Conservation (phyloP, 1,140 invertebrate genomes). For the Zaprionus davidi region DNA sequence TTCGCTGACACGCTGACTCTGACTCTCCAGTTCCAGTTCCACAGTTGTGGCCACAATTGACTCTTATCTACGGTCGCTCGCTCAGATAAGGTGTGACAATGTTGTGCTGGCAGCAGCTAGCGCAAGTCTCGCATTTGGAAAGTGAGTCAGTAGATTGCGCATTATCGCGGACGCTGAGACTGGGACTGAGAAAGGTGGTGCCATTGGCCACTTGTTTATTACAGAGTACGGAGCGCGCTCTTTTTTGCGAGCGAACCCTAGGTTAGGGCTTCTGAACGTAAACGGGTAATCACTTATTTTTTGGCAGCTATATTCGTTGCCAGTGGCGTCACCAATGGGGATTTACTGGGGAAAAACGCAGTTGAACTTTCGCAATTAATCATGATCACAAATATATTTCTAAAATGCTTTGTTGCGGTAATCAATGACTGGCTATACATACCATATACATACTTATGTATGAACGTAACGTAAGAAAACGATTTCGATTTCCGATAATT, state of each 20-base stretch:
- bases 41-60: constrained; percentile 1
- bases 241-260: constrained; percentile 16
- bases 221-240: background rate
- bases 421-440: background rate
- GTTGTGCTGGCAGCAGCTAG: constrained; percentile 6
- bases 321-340: background rate
- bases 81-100: constrained; percentile 5
- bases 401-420: background rate
- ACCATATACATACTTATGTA: background rate
- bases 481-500: constrained; percentile 5
- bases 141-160: constrained; percentile 44
- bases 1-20: background rate
- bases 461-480: background rate
- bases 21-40: background rate
- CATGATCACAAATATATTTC: background rate
- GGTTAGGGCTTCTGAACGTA: constrained; percentile 16
- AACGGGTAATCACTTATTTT: constrained; percentile 1
- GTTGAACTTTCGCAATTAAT: background rate
- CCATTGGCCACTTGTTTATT: constrained; percentile 13
- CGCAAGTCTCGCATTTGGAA: constrained; percentile 17
- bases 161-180: constrained; percentile 32
- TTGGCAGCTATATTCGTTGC: background rate
- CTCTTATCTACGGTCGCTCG: constrained; percentile 14
- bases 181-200: constrained; percentile 19
- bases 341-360: background rate